Conservation (phyloP, 2,797 vertebrate species). For the Gymnopithys bicolor region DNA sequence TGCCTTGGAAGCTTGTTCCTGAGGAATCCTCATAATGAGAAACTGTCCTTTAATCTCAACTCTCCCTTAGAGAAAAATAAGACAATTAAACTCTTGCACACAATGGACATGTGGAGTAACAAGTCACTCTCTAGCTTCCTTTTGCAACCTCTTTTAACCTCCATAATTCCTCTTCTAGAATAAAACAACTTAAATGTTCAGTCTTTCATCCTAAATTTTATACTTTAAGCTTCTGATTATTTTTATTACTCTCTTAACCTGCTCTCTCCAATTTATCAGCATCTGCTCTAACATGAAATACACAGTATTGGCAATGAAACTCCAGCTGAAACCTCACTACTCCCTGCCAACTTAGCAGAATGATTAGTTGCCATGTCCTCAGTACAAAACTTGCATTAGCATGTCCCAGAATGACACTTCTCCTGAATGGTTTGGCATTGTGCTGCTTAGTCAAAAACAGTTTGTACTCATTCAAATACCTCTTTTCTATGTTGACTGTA, state of each 20-base stretch:
- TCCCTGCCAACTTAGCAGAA: background rate
- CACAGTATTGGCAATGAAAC: background rate
- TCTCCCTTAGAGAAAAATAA: background rate
- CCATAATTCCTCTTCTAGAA: background rate
- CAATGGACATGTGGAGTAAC: background rate
- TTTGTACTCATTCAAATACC: background rate
- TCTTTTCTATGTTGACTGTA: background rate
- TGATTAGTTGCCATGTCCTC: background rate
- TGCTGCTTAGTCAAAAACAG: background rate
- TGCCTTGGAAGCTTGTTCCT: background rate
- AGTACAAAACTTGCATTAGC: background rate
- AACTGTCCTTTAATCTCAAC: background rate
- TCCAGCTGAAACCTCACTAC: background rate
- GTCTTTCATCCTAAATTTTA: background rate
- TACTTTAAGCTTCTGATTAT: background rate
- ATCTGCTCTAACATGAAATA: background rate
- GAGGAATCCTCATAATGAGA: background rate
- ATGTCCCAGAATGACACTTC: background rate
- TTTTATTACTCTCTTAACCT: background rate
- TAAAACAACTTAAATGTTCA: background rate
- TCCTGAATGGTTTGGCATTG: background rate
- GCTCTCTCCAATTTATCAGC: background rate
- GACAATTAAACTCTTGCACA: background rate
- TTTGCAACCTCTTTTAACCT: background rate
- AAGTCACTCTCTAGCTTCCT: background rate